Evolutionary conservation across 2,888 invertebrate genomes (phyloP).

Genomic region (Rhaphigaster nebulosa): DNA sequence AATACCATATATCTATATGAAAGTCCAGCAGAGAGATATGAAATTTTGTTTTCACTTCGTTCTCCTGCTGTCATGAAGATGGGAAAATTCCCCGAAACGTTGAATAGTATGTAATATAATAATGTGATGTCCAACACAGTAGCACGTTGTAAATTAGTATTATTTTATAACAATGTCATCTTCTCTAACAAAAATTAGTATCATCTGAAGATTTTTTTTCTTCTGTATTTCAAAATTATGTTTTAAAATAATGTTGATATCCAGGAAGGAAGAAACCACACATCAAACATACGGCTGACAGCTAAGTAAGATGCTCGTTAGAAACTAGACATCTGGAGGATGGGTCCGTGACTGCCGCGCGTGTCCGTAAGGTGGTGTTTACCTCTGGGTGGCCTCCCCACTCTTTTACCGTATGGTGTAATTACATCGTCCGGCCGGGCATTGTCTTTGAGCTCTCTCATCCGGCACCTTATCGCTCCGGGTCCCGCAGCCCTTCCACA

Average conservation of each 20-base stretch:
- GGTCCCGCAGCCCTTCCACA: conserved; percentile 35
- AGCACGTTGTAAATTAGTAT: no score
- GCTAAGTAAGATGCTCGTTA: conserved; percentile 49
- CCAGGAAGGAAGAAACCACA: not conserved
- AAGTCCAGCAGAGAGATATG: no score
- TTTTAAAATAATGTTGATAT: not conserved
- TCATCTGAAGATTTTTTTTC: not conserved
- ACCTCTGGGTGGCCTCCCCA: conserved; percentile 53
- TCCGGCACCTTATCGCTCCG: conserved; percentile 43
- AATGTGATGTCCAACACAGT: no score
- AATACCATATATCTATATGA: no score
- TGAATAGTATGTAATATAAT: no score
- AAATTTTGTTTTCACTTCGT: no score
- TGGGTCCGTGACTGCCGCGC: conserved; percentile 33
- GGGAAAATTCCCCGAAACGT: no score
- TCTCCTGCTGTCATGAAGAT: no score
- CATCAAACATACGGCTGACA: conserved; percentile 18
- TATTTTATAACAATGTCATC: no score
- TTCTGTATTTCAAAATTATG: not conserved
- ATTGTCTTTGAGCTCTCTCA: conserved; percentile 47
- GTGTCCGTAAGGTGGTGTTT: conserved; percentile 53
- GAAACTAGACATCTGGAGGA: conserved; percentile 26
- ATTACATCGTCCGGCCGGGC: conserved; percentile 32
- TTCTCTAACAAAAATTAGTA: not conserved
- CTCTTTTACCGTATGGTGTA: conserved; percentile 14